Conservation (phyloP, 1,140 invertebrate genomes). For the Manduca sexta region DNA sequence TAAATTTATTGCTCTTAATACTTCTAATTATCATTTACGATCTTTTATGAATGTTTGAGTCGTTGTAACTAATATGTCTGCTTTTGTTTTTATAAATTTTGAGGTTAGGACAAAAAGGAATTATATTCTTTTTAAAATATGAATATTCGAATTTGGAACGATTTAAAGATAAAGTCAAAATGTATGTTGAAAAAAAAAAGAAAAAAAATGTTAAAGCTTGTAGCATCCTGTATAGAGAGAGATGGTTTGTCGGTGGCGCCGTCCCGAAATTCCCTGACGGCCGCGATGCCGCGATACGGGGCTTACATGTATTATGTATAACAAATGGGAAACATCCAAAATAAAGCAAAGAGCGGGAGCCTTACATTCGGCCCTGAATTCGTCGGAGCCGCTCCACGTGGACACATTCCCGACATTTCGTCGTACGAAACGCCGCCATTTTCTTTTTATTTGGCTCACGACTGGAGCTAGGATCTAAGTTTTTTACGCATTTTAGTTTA, state of each 20-base stretch:
- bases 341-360: slow-evolving; percentile 52
- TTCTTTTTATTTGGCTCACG: slow-evolving; percentile 49
- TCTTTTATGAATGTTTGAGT: background rate
- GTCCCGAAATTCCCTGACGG: slow-evolving; percentile 59
- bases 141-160: too few species aligned
- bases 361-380: slow-evolving; percentile 47
- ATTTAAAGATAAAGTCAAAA: too few species aligned
- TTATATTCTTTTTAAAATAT: too few species aligned
- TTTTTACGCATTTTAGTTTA: background rate
- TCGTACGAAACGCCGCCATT: slow-evolving; percentile 41
- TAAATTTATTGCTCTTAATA: background rate
- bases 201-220: too few species aligned
- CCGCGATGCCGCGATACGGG: slow-evolving; percentile 57
- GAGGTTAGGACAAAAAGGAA: too few species aligned
- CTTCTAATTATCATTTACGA: background rate
- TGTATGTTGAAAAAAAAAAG: too few species aligned
- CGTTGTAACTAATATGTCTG: too few species aligned
- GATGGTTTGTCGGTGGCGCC: slow-evolving; percentile 50
- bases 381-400: slow-evolving; percentile 56
- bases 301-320: slow-evolving; percentile 70
- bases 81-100: too few species aligned
- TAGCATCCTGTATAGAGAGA: slow-evolving; percentile 39
- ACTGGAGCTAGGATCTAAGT: slow-evolving; percentile 16
- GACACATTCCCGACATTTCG: slow-evolving; percentile 59
- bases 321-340: slow-evolving; percentile 71